Percentiles rank a stretch among this genome's conserved stretches.
Conservation (phyloP, 2,888 invertebrate genomes). For the Tenthredo livida region DNA sequence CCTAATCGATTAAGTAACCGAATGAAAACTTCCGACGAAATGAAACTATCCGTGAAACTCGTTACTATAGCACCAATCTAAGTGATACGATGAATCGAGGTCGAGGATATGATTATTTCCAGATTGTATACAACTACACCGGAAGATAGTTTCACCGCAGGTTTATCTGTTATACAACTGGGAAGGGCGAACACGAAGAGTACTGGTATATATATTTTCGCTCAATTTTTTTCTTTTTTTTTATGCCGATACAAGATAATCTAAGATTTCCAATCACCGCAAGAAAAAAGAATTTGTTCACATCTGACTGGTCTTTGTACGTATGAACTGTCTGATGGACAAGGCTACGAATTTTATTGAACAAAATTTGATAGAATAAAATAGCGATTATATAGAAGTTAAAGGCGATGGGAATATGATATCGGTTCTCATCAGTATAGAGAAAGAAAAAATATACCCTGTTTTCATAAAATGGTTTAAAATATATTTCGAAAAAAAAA, state of each 20-base stretch:
- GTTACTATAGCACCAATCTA: slow-evolving; percentile 38
- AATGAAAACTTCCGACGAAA: slow-evolving; percentile 10
- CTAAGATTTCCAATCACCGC: not conserved
- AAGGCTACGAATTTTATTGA: not conserved
- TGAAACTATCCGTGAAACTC: slow-evolving; percentile 21
- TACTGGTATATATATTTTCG: not conserved
- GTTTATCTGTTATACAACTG: not conserved
- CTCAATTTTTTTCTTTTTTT: too few species aligned
- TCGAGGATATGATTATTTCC: slow-evolving; percentile 13
- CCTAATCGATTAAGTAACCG: not conserved
- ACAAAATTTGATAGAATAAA: not conserved
- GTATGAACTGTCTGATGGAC: not conserved
- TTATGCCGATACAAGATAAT: not conserved
- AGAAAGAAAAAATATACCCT: not conserved
- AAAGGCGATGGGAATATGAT: not conserved
- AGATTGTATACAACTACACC: slow-evolving; percentile 1
- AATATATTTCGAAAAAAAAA: not conserved
- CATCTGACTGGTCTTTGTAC: not conserved
- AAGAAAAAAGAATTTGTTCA: not conserved
- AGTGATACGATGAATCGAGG: not conserved
- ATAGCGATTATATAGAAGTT: not conserved
- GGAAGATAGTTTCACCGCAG: not conserved
- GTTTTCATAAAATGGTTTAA: not conserved
- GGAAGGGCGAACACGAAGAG: not conserved
- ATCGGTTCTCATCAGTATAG: not conserved